These are phyloP conservation scores for Oreortyx pictus DNA, from an alignment of 2,797 vertebrate species.

Conservation along the genomic window DNA sequence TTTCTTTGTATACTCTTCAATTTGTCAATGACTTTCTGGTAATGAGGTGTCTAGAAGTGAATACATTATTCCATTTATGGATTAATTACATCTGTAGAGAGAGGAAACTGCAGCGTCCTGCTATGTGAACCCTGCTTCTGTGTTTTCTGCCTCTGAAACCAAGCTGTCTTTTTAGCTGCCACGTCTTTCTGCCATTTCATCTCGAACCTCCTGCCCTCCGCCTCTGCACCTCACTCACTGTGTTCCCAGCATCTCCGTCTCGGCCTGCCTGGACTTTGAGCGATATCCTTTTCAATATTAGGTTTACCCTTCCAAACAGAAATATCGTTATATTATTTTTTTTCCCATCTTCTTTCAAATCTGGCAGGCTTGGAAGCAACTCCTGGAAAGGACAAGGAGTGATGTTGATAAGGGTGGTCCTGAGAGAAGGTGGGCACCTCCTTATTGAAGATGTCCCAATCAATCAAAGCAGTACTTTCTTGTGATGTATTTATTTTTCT, in stretches of 20 bases:
- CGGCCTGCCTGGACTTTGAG: not conserved
- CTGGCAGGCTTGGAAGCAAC: not conserved
- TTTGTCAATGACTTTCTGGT: conserved; percentile 66
- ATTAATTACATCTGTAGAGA: conserved; percentile 66
- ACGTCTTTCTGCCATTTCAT: not conserved
- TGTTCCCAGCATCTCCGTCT: not conserved
- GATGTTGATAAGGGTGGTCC: not conserved
- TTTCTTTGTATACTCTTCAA: conserved; percentile 56
- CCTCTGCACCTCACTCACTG: not conserved
- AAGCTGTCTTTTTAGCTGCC: conserved; percentile 42
- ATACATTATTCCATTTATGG: conserved; percentile 69
- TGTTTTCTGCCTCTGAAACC: not conserved
- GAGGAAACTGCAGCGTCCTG: conserved; percentile 21
- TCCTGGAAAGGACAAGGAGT: not conserved
- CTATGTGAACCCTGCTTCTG: not conserved
- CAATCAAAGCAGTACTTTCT: not conserved
- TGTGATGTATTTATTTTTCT: not conserved
- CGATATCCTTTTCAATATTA: accelerated
- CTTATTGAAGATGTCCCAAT: not conserved
- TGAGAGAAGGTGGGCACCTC: not conserved
- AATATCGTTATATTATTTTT: accelerated
- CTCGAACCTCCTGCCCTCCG: not conserved
- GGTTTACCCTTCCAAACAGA: not conserved
- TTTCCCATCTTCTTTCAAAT: not conserved
- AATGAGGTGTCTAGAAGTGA: conserved; percentile 72